phyloP scores from a whole-genome alignment of 2,797 vertebrate genomes.

The Anabas testudineus region DNA sequence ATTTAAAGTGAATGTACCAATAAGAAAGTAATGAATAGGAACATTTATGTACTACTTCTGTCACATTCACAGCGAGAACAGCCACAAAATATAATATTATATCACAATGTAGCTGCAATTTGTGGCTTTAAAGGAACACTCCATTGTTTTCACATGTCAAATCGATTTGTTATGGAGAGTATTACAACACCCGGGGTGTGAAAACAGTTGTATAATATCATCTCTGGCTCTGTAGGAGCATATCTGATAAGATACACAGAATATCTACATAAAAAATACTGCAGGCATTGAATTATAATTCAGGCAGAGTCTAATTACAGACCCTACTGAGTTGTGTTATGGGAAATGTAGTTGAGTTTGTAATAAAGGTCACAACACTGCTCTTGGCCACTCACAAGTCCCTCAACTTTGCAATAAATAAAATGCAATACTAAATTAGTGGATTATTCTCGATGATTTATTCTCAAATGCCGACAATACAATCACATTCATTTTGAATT shows the following conservation, averaged over 20 bases:
- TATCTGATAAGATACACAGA: conserved; percentile 3
- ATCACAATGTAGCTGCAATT: conserved; percentile 12
- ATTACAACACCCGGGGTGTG: not conserved
- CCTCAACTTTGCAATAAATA: not conserved
- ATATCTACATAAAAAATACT: not conserved
- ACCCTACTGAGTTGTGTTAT: not conserved
- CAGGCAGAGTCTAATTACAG: not conserved
- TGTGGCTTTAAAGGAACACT: conserved; percentile 5
- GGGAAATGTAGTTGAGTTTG: not conserved
- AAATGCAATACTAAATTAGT: not conserved
- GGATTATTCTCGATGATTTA: not conserved
- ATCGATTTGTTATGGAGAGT: conserved; percentile 15
- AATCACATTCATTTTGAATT: not conserved
- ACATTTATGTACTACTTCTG: conserved; percentile 7
- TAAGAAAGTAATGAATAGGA: conserved; percentile 21
- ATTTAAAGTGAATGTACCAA: not conserved
- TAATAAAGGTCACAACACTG: not conserved
- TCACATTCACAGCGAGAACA: conserved; percentile 4
- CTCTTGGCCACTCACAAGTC: not conserved
- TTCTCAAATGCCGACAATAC: not conserved
- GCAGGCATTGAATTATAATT: not conserved
- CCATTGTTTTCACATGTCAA: conserved; percentile 13
- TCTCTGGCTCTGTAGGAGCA: not conserved
- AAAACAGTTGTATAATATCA: conserved; percentile 14
- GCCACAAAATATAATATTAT: conserved; percentile 15